These are phyloP conservation scores for Thecophora atra DNA, from an alignment of 2,888 invertebrate genomes.

Conservation along the genomic window DNA sequence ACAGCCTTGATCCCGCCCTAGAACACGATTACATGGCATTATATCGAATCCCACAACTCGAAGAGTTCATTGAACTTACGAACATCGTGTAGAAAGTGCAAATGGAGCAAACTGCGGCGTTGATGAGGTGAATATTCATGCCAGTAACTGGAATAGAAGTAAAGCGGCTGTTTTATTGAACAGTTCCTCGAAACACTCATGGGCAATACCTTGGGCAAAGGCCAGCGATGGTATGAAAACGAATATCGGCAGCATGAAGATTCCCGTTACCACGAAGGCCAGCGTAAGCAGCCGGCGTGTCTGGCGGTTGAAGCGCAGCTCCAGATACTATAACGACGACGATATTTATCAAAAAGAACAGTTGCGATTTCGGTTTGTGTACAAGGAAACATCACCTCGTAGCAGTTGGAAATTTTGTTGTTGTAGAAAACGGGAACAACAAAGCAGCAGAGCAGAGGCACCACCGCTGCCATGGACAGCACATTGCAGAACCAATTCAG, in stretches of 20 bases:
- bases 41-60: background rate
- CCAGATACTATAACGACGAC: constrained; percentile 58
- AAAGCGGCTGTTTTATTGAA: background rate
- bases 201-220: constrained; percentile 59
- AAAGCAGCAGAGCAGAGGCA: constrained; percentile 59
- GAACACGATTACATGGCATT: background rate
- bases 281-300: constrained; percentile 57
- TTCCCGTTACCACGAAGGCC: constrained; percentile 53
- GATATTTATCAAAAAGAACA: background rate
- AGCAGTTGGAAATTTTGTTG: constrained; percentile 67
- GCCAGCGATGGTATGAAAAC: constrained; percentile 62
- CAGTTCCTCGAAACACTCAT: background rate
- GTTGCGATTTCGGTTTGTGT: background rate
- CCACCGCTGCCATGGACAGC: constrained; percentile 62
- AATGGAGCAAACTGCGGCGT: constrained; percentile 68
- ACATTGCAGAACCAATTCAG: constrained; percentile 65
- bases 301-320: constrained; percentile 57
- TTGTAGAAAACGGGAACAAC: constrained; percentile 68
- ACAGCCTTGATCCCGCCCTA: constrained; percentile 69
- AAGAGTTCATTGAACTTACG: constrained; percentile 61
- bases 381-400: constrained; percentile 60
- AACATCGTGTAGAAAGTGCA: constrained; percentile 72
- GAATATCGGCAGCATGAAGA: constrained; percentile 59
- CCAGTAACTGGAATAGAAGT: constrained; percentile 67
- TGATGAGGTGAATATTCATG: constrained; percentile 69